phyloP scores from a whole-genome alignment of 2,888 invertebrate species.

The Sesia apiformis region DNA sequence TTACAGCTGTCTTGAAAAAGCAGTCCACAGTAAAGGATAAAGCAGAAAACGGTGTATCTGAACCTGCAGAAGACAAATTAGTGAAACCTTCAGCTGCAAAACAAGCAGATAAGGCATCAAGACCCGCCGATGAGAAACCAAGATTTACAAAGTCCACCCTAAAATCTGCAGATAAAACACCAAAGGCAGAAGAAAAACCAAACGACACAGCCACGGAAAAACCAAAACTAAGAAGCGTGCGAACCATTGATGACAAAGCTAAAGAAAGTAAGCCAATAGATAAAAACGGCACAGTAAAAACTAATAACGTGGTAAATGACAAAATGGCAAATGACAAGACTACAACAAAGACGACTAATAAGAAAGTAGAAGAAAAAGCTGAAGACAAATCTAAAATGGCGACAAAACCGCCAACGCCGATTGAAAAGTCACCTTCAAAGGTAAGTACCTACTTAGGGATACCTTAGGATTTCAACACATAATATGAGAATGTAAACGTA shows the following conservation, averaged over 20 bases:
- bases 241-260: constrained; percentile 57
- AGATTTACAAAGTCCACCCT: constrained; percentile 43
- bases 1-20: constrained; percentile 61
- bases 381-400: constrained; percentile 57
- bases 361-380: constrained; percentile 28
- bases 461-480: no score
- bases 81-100: constrained; percentile 60
- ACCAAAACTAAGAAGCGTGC: constrained; percentile 47
- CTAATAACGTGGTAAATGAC: constrained; percentile 17
- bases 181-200: constrained; percentile 25
- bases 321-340: constrained; percentile 26
- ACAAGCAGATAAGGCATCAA: constrained; percentile 41
- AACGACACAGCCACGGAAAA: constrained; percentile 39
- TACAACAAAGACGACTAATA: constrained; percentile 19
- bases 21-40: constrained; percentile 60
- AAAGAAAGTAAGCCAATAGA: constrained; percentile 33
- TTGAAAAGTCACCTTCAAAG: constrained; percentile 58
- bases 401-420: constrained; percentile 56
- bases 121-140: constrained; percentile 47
- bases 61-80: constrained; percentile 50
- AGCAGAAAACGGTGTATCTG: constrained; percentile 48
- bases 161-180: constrained; percentile 27
- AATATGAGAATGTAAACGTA: no score
- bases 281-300: constrained; percentile 3
- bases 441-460: constrained; percentile 18